Base-by-base conservation (phyloP, 2,797 vertebrate genomes). In the Hybognathus amarus region DNA sequence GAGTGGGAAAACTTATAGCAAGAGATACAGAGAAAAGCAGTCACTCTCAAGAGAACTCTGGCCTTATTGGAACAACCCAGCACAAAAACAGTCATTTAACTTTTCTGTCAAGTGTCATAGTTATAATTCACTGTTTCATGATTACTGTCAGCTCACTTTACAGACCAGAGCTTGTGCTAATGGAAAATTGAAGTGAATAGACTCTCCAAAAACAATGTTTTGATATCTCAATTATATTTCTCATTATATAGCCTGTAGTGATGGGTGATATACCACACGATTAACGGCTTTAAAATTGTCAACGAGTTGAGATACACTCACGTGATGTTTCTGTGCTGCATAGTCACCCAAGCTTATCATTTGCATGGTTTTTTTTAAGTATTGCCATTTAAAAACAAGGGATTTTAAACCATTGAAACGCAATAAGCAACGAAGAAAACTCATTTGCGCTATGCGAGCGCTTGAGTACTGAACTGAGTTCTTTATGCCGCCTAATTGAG, bases 101-200 rank as follows among this genome's bases (percentile, higher is more conserved):
- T 80, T 82, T 68, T 56, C 80, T 81, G 83, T 87, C 64, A 87
- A 89, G 85, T 83, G 70, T 86, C 82, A 77, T 78, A 88, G 83
- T 80, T 88, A 63, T 84, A 87, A 88, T 87, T 89, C 87, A 83
- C 85, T 40, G n/a, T 86, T 86, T 83, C 87, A 87, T 86, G 80
- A 89, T 87, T 87, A 87, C 85, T 84, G 85, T 83, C 88, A 85
- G 83, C 87, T 85, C 88, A 77, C 86, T 89, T 87, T 80, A 88
- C 66, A 85, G 83, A 61, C 76, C 75, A 87, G 75, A 85, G 81
- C 83, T 83, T 74, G 77, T 70, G 85, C 71, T 86, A 80, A 83
- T 75, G 71, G 33, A 33, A 83, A 89, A 88, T 61, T 87, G 76
- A 86, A 77, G 74, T 80, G 82, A 82, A 89, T 83, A 79, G 82